These are phyloP conservation scores for Perdita meconis DNA, from an alignment of 2,888 invertebrate species.

Conservation along the genomic window DNA sequence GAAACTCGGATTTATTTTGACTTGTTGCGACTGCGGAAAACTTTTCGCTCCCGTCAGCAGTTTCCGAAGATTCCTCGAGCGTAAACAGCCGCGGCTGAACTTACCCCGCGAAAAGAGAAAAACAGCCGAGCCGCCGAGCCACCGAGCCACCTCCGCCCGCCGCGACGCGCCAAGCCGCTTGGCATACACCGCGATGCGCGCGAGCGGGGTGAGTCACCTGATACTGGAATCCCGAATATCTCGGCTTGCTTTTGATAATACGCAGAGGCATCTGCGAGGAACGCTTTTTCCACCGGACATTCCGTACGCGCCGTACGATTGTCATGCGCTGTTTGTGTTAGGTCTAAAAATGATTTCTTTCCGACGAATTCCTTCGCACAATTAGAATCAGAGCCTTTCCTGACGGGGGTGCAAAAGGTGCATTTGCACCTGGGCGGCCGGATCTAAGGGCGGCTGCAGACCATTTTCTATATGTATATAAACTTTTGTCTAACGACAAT, in stretches of 20 bases:
- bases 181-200: neutral
- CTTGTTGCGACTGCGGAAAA: neutral
- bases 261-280: neutral
- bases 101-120: neutral
- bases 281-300: too few species aligned
- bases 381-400: too few species aligned
- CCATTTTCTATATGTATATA: too few species aligned
- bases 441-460: too few species aligned
- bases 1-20: conserved; percentile 25
- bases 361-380: too few species aligned
- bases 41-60: neutral
- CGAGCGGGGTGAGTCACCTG: neutral
- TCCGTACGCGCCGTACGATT: too few species aligned
- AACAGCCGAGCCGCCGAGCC: neutral
- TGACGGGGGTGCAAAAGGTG: too few species aligned
- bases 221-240: neutral
- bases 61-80: conserved; percentile 3
- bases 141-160: too few species aligned
- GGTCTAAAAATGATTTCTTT: too few species aligned
- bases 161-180: conserved; percentile 11
- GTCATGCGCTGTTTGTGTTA: too few species aligned
- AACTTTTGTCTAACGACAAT: too few species aligned
- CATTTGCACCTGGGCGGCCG: too few species aligned
- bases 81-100: conserved; percentile 7
- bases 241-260: neutral